phyloP scores from a whole-genome alignment of 2,797 vertebrate species.

The Ceryle rudis region DNA sequence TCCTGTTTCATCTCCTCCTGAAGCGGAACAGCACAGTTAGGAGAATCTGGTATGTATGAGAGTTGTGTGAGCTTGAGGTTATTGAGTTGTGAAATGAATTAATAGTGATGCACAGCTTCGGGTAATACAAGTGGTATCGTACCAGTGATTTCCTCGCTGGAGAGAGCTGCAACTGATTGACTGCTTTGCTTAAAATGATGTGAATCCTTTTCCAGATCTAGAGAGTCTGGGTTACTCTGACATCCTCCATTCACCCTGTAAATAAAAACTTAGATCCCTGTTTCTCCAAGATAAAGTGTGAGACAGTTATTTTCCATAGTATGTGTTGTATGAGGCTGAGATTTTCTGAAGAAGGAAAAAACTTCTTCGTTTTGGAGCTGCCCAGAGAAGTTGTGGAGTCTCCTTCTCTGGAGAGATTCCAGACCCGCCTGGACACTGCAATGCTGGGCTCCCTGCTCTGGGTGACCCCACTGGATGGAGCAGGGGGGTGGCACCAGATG shows the following conservation, averaged over 20 bases:
- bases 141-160: neutral
- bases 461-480: too few relatives aligned
- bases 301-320: neutral
- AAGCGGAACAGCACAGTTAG: neutral
- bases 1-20: neutral
- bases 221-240: neutral
- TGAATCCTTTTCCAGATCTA: neutral
- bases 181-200: neutral
- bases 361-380: neutral
- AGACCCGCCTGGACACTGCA: neutral
- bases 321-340: neutral
- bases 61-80: neutral
- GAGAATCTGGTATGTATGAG: neutral
- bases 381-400: neutral
- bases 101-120: neutral
- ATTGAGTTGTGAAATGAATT: neutral
- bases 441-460: neutral
- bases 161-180: neutral
- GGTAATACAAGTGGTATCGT: neutral
- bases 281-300: neutral
- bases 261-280: neutral
- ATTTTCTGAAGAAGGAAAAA: neutral
- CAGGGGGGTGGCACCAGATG: too few relatives aligned
- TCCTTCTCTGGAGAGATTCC: neutral
- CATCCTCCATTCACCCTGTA: neutral